Conservation (phyloP, 2,888 invertebrate species). For the Cecidostiba fungosa region DNA sequence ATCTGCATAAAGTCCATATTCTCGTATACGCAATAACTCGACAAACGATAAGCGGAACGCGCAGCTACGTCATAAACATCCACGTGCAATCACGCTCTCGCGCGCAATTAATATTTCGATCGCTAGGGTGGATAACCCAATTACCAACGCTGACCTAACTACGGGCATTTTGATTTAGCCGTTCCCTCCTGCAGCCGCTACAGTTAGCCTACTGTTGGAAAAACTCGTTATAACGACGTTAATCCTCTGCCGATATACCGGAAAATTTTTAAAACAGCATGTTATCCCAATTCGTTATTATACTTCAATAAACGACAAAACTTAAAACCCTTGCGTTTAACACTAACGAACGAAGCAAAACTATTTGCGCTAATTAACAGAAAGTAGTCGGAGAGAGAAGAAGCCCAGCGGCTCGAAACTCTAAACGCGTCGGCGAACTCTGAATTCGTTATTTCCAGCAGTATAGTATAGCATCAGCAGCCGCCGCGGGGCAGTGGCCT, state of each 20-base stretch:
- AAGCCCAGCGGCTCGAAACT: background rate
- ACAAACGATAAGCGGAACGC: background rate
- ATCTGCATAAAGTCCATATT: slow-evolving; percentile 1
- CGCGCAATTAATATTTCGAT: slow-evolving; percentile 43
- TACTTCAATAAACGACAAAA: too few species aligned
- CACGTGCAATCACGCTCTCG: background rate
- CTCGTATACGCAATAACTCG: background rate
- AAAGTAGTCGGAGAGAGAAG: background rate
- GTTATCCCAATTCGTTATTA: too few species aligned
- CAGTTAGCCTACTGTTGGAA: too few species aligned
- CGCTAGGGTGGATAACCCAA: background rate
- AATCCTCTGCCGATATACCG: too few species aligned
- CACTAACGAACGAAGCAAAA: too few species aligned
- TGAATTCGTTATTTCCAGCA: background rate
- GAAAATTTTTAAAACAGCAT: too few species aligned
- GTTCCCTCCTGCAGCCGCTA: background rate
- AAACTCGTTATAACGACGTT: too few species aligned
- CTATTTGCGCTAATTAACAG: background rate
- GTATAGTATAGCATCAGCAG: background rate
- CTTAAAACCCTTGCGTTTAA: too few species aligned
- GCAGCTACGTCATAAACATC: background rate
- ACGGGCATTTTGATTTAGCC: background rate
- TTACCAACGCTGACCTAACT: slow-evolving; percentile 2
- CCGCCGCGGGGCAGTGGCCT: background rate
- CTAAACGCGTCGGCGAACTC: background rate